phyloP scores from a whole-genome alignment of 2,888 invertebrate species.

The Toxonevra muliebris region DNA sequence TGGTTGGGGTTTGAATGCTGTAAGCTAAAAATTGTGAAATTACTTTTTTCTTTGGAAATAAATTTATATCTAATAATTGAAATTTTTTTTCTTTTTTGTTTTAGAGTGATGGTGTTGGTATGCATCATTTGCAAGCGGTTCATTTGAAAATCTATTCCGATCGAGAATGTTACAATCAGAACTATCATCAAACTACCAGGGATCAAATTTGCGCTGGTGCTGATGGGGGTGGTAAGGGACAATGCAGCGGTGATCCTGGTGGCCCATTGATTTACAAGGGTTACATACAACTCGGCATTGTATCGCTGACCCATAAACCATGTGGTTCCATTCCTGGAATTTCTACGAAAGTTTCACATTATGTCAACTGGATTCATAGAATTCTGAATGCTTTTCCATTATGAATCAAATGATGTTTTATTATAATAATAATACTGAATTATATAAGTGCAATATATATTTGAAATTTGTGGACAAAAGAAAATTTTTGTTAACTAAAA shows the following conservation, averaged over 20 bases:
- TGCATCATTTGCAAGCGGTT: slow-evolving; percentile 60
- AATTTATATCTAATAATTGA: not conserved
- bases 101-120: slow-evolving; percentile 58
- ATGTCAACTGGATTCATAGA: slow-evolving; percentile 55
- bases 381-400: slow-evolving; percentile 39
- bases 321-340: slow-evolving; percentile 63
- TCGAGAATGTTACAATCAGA: slow-evolving; percentile 55
- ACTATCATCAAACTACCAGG: slow-evolving; percentile 45
- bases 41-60: no score
- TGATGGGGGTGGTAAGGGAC: slow-evolving; percentile 57
- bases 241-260: slow-evolving; percentile 62
- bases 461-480: no score
- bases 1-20: slow-evolving; percentile 61
- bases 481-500: no score
- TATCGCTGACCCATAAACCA: slow-evolving; percentile 66
- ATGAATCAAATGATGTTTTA: not conserved
- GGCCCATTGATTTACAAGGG: slow-evolving; percentile 53
- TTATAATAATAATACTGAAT: slow-evolving; percentile 1
- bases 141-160: slow-evolving; percentile 60
- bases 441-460: not conserved
- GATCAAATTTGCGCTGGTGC: slow-evolving; percentile 65
- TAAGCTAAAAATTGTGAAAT: slow-evolving; percentile 34
- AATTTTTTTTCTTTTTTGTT: slow-evolving; percentile 2
- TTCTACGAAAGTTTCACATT: slow-evolving; percentile 62
- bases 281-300: slow-evolving; percentile 61